phyloP scores from a whole-genome alignment of 1,140 invertebrate species.

The Trypoxylus dichotomus region DNA sequence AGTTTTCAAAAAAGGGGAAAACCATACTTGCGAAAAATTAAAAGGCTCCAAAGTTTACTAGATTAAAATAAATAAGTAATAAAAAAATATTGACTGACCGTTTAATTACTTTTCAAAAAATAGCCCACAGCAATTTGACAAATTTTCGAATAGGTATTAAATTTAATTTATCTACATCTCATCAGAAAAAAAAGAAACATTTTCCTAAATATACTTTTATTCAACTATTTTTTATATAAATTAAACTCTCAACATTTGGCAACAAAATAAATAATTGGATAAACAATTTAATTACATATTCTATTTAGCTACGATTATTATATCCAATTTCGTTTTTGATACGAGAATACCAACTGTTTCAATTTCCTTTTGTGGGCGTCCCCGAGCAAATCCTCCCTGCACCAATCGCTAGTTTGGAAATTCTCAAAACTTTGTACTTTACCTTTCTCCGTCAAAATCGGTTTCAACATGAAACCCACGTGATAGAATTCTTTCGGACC shows the following conservation, averaged over 20 bases:
- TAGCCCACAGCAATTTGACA: too few relatives aligned
- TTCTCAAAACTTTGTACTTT: conserved; percentile 47
- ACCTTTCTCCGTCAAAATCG: conserved; percentile 51
- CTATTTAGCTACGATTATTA: neutral
- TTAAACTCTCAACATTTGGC: neutral
- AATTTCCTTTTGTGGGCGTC: conserved; percentile 47
- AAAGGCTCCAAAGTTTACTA: too few relatives aligned
- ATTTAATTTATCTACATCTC: too few relatives aligned
- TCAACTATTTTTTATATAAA: neutral
- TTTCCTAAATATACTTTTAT: too few relatives aligned
- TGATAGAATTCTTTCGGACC: conserved; percentile 50
- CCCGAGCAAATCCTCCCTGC: conserved; percentile 49
- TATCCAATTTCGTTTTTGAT: conserved; percentile 23
- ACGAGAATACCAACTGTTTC: conserved; percentile 46
- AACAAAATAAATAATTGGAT: conserved; percentile 5
- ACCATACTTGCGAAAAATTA: too few relatives aligned
- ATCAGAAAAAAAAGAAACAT: too few relatives aligned
- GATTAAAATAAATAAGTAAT: too few relatives aligned
- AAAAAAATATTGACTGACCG: too few relatives aligned
- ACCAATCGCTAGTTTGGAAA: conserved; percentile 50
- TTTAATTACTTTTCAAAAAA: too few relatives aligned
- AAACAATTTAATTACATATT: neutral
- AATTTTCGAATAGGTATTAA: too few relatives aligned
- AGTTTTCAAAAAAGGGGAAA: too few relatives aligned
- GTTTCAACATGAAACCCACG: conserved; percentile 50